Evolutionary conservation across 2,113 vertebrate genomes (phyloP).

Genomic region (Athene noctua): DNA sequence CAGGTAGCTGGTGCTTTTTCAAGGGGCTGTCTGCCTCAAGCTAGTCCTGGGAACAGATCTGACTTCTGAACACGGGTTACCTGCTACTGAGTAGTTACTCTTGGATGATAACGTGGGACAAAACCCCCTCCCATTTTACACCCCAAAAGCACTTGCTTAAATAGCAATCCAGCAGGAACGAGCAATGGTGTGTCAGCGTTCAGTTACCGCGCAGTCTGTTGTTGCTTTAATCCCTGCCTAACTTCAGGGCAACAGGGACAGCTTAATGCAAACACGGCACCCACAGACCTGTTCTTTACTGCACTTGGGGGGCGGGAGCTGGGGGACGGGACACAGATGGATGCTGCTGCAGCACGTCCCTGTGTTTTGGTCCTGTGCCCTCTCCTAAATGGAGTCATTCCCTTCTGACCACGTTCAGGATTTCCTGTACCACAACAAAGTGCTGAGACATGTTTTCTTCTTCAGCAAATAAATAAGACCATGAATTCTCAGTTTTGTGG

Average conservation of each 20-base stretch:
- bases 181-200: fast-evolving
- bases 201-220: background rate
- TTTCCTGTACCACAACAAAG: background rate
- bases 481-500: background rate
- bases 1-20: background rate
- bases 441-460: background rate
- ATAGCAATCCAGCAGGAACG: background rate
- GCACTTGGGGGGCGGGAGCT: background rate
- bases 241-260: background rate
- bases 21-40: background rate
- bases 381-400: background rate
- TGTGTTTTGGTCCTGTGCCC: fast-evolving
- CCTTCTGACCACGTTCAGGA: background rate
- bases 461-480: background rate
- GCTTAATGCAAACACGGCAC: fast-evolving
- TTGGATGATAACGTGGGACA: background rate
- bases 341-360: background rate
- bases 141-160: background rate
- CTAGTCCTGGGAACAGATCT: background rate
- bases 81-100: background rate
- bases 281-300: background rate
- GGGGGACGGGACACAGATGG: fast-evolving
- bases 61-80: background rate
- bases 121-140: background rate
- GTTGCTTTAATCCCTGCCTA: background rate